Conservation (phyloP, 2,113 vertebrate species). For the Neofelis nebulosa region DNA sequence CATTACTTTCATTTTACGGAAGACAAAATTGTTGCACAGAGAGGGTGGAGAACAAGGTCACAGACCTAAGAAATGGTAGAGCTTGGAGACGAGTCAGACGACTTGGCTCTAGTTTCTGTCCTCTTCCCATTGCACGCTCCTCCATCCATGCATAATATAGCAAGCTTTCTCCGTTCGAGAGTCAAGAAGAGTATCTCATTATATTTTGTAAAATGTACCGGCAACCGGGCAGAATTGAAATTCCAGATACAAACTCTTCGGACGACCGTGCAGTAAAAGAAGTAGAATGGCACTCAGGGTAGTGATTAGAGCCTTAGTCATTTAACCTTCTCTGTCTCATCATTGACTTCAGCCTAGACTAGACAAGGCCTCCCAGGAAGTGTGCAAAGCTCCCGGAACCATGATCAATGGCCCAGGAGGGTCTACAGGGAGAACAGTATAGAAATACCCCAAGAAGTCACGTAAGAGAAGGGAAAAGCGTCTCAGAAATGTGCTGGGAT, state of each 20-base stretch:
- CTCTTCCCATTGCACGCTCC: not conserved
- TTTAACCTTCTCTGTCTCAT: slow-evolving; percentile 44
- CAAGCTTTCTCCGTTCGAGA: not conserved
- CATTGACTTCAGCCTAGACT: slow-evolving; percentile 12
- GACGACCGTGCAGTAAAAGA: not conserved
- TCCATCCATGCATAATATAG: not conserved
- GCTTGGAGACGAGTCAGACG: not conserved
- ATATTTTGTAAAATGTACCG: not conserved
- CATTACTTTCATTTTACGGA: not conserved
- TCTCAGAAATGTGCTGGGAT: not conserved
- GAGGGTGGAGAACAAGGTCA: not conserved
- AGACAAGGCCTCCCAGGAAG: not conserved
- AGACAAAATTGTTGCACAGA: not conserved
- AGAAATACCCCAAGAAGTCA: not conserved
- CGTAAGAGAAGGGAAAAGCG: not conserved
- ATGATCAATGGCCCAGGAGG: not conserved
- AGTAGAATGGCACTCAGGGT: not conserved
- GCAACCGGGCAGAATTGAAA: not conserved
- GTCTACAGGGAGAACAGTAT: not conserved
- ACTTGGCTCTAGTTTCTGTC: not conserved
- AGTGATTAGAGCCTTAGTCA: not conserved
- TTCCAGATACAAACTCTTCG: not conserved
- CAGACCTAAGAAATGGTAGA: not conserved
- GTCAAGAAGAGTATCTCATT: not conserved
- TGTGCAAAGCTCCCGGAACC: not conserved